Base-by-base conservation (phyloP, 1,140 invertebrate genomes). In the Atta texana region DNA sequence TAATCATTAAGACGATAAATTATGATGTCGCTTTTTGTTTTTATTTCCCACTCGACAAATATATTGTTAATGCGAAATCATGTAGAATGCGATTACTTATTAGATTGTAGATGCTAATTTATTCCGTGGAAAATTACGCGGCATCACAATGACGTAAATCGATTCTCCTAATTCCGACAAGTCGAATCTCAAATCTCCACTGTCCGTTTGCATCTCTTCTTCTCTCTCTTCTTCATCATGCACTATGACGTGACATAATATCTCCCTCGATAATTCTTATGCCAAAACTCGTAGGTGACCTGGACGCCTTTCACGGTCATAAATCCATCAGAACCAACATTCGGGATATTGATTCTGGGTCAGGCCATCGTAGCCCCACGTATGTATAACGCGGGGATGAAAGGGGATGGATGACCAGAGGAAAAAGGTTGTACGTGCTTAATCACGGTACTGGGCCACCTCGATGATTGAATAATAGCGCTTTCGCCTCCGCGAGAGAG, bases 401-500 rank as follows among this genome's bases (percentile, higher is more conserved):
- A 44, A 68, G 21, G 51, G 66, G 31, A 14, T 57, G 78, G 12
- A 39, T 39, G 81, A 85, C 59, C 77, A 5, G 51, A 49, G 72
- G 61, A 66, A 85, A 85, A 85, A 85, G 49, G 74, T 78, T 57
- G 74, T 85, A 85, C 82, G 82, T 85, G 82, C 82, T 85, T 61
- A 74, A 85, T 85, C 82, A 85, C 74, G 74, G 71, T 78, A 49
- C 74, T 87, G 86, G n/a, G 49, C 84, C 82, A 31, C 44, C 34
- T 68, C 51, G 49, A 44, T 74, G 61, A 85, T 85, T 85, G 82
- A 85, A 85, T 85, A 85, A 85, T 55, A 74, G 74, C 61, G 72
- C 24, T 82, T 61, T 74, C 72, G 74, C 72, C 71, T 76, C 61
- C 72, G 69, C 82, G 82, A 68, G 61, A 66, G 28, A 34, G 71